Evolutionary conservation across 2,797 vertebrate genomes (phyloP), one percentile per base, ranked within the genome.

Genomic region (Pseudochromis fuscus): DNA sequence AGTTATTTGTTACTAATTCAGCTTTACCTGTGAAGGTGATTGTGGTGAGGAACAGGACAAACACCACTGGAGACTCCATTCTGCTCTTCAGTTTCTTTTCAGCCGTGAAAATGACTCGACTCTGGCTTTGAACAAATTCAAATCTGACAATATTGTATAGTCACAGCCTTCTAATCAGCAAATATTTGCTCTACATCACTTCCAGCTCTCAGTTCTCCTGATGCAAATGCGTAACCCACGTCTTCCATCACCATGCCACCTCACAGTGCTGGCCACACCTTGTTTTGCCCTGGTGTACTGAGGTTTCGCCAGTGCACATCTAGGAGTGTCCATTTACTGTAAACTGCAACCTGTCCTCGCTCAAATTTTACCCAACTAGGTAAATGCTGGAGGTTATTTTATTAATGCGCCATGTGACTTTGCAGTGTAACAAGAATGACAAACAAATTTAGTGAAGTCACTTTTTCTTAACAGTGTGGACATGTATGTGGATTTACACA

Each of bases 311-410:
- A 27, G 65, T 59, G 64, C 40, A 72, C 53, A 66, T 11, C 23
- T 25, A 72, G 77, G 82, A 71, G 82, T 81, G 76, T 69, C 45
- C 55, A 81, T 91, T 92, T 92, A 91, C 89, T 86, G 87, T 88
- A 80, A 89, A 86, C 75, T 24, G 28, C 3, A 6, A n/a, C 55
- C 10, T 5, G 60, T 30, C 0, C 3, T 60, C 45, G 27, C 24
- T 49, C 23, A 73, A 56, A 37, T 52, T 74, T 51, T 16, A 30
- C 46, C n/a, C 4, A 46, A 19, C 13, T 24, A 23, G 6, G 46
- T 13, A 9, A 56, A 2, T 3, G 7, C 10, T 56, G 16, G 10
- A 4, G 3, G 1, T 11, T 24, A 19, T 3, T 69, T 60, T 68
- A 1, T 19, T 13, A 15, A 16, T 48, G 12, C 0, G 1, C 8